Evolutionary conservation across 2,888 invertebrate species (phyloP), one percentile per base, ranked within the genome.

Genomic region (Ceramica pisi): DNA sequence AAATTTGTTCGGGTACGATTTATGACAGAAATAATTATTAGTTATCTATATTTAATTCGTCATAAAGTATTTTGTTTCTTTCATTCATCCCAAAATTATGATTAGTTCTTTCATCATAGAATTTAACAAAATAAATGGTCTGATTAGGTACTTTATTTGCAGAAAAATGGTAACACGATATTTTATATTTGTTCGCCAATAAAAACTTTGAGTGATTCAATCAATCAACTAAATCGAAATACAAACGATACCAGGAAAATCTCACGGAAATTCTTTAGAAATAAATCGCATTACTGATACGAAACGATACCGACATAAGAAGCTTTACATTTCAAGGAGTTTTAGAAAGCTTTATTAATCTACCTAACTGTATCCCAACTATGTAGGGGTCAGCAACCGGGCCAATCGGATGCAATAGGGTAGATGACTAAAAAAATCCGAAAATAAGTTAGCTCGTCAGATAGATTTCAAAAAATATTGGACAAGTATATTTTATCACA

Each of bases 1-100:
- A 70, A 81, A 83, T 81, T 81, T 78, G 68, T 72, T 75, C 19
- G 23, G 59, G 63, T 70, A 72, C 50, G 66, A 67, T 75, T 78
- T 60, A 51, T 71, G 67, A 60, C 44, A 21, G 55, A 21, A 71
- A 50, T 41, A 12, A 59, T 51, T 26, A n/a, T n/a, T 35, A 35
- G 35, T 35, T 5, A 35, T 5, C 35, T 35, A 35, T 35, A 35
- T 5, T 35, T 35, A 35, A n/a, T n/a, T n/a, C n/a, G n/a, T n/a
- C n/a, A n/a, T n/a, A n/a, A n/a, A n/a, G n/a, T n/a, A n/a, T 31
- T 3, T 31, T 2, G 31, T 31, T 31, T 31, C 31, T 3, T 31
- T 31, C 31, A 31, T 31, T 31, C 2, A 31, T 31, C 5, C 31
- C 31, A 31, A 31, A 31, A 31, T 31, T 3, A 31, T 31, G 5